These are phyloP conservation scores for Semnornis frantzii DNA, from an alignment of 2,113 vertebrate species.

Conservation along the genomic window DNA sequence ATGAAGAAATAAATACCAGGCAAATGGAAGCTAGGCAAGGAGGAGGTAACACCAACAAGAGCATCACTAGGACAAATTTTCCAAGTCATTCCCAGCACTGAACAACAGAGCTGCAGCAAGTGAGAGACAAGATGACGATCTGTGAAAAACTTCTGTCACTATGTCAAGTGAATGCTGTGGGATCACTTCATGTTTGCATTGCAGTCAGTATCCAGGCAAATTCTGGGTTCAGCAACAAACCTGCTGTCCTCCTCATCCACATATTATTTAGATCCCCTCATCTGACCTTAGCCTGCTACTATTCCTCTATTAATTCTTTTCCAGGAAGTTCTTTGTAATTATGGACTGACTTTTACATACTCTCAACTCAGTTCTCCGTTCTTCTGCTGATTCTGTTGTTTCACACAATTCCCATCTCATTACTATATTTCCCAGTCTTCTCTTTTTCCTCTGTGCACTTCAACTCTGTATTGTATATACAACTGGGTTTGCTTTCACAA, in stretches of 20 bases:
- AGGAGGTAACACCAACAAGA: slow-evolving; percentile 8
- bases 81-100: slow-evolving; percentile 4
- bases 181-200: slow-evolving; percentile 45
- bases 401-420: neutral
- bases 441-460: neutral
- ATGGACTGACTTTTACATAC: neutral
- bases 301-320: neutral
- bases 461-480: neutral
- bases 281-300: neutral
- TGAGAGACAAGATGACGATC: slow-evolving; percentile 51
- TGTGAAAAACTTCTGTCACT: slow-evolving; percentile 29
- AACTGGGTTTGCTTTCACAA: neutral
- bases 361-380: neutral
- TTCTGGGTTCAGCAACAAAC: neutral
- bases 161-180: neutral
- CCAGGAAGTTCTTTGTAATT: neutral
- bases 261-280: neutral
- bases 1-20: neutral
- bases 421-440: neutral
- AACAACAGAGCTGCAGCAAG: slow-evolving; percentile 15
- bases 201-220: neutral
- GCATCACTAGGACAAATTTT: slow-evolving; percentile 40
- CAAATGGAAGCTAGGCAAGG: neutral
- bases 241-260: neutral
- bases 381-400: neutral